Conservation (phyloP, 1,140 invertebrate genomes). For the Drosophila kohkoa region DNA sequence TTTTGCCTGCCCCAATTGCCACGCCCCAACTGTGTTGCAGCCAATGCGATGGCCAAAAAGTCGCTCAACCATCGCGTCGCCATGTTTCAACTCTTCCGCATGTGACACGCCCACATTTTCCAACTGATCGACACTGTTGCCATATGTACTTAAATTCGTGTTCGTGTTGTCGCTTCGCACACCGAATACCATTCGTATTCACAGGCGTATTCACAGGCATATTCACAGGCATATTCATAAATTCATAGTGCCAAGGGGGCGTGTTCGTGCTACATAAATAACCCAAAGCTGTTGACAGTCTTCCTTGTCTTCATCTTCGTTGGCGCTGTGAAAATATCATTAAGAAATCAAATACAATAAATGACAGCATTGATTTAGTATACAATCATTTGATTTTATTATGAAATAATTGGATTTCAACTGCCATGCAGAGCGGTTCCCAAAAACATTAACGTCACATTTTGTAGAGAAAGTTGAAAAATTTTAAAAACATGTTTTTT, state of each 20-base stretch:
- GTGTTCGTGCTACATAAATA: constrained; percentile 69
- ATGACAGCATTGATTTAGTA: constrained; percentile 69
- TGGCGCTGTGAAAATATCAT: constrained; percentile 59
- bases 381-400: constrained; percentile 45
- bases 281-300: constrained; percentile 69
- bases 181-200: constrained; percentile 11
- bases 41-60: constrained; percentile 69
- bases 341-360: constrained; percentile 72
- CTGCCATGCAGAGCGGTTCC: constrained; percentile 15
- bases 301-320: neutral
- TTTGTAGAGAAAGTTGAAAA: neutral
- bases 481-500: no score
- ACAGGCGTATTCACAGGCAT: constrained; percentile 6
- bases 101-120: constrained; percentile 56
- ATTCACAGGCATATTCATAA: constrained; percentile 20
- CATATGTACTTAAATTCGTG: constrained; percentile 38
- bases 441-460: neutral
- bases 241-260: constrained; percentile 60
- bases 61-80: constrained; percentile 57
- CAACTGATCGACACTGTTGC: constrained; percentile 62
- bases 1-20: constrained; percentile 43
- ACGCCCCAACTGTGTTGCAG: constrained; percentile 74
- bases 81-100: constrained; percentile 72
- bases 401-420: constrained; percentile 54
- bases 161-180: constrained; percentile 1